Base-by-base conservation (phyloP, 2,113 vertebrate genomes). In the Sceloporus undulatus region DNA sequence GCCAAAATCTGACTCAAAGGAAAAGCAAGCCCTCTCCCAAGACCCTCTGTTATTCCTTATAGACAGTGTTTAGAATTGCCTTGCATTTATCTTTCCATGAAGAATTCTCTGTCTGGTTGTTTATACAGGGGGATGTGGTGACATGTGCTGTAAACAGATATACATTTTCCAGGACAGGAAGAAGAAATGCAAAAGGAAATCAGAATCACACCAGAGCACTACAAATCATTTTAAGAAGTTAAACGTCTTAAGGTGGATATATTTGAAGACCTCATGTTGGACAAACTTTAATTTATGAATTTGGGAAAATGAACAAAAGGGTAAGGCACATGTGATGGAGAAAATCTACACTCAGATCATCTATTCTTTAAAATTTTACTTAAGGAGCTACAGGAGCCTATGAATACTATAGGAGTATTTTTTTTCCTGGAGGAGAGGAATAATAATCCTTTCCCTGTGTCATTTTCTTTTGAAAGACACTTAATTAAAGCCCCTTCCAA, bases 101-200 rank as follows among this genome's bases (percentile, higher is more conserved):
- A 59, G 0, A 80, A 56, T 21, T 1, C 73, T 84, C 77, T 84
- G 59, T 76, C 85, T 76, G 9, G 27, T 9, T 92, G 88, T 92
- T 93, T 90, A 91, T 73, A 73, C 65, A 68, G 27, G 62, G 91
- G 56, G 25, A 84, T 84, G 9, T 0, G 74, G 75, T 71, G 88
- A 29, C 85, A 88, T 66, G 75, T 87, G 76, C 80, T 89, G 71
- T 88, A 92, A 94, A 92, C 52, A 92, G n/a, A 25, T 7, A 59
- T 0, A 86, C 21, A n/a, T 92, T 91, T 92, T 87, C 84, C 93
- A 93, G 80, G 90, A 79, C 82, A 94, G 85, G 86, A 89, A 92
- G 89, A 92, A 92, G 86, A 91, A 94, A 92, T 52, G 70, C 85
- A 86, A 54, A 83, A 93, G 87, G 88, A 93, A 92, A 94, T 79